Base-by-base conservation (phyloP, 1,140 invertebrate species). In the Microplitis mediator region DNA sequence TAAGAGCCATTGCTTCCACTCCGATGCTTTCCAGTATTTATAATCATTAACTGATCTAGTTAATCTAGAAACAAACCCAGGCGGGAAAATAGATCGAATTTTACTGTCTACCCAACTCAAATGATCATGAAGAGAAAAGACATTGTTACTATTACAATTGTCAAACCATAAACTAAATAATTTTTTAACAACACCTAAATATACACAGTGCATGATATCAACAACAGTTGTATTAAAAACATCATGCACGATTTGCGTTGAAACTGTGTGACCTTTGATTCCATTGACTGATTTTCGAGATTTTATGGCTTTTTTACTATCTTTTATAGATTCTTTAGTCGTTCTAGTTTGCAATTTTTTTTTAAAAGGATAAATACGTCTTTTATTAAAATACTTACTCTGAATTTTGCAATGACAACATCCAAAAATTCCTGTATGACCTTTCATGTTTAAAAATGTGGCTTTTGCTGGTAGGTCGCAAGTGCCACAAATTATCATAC, bases 131-230 rank as follows among this genome's bases (percentile, higher is more conserved):
- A 23, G 52, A 54, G 52, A 54, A 54, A 23, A n/a, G 1, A 23
- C 4, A 54, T 13, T 4, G 4, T 1, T 13, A 54, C 52, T n/a
- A 23, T 54, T 4, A 6, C 45, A 4, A 50, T 4, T 13, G 35
- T 68, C 66, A 51, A 68, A 68, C 50, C 66, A 68, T 56, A 68
- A 4, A 6, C 13, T 32, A 5, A 69, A 31, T n/a, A 69, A 14
- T 11, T 58, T 69, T 69, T 45, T 56, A n/a, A 23, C 35, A 9
- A 69, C 34, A 11, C 67, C 67, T 14, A 39, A 60, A 36, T 60
- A 69, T 4, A 69, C 34, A 60, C 67, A 69, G 34, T 69, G 67
- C 67, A 69, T 69, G 3, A n/a, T 2, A 39, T 69, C 67, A 2
- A 69, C 36, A 14, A 34, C 52, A 35, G 67, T 69, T 6, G 35